Evolutionary conservation across 2,113 vertebrate species (phyloP).

Genomic region (Lophochroa leadbeateri): DNA sequence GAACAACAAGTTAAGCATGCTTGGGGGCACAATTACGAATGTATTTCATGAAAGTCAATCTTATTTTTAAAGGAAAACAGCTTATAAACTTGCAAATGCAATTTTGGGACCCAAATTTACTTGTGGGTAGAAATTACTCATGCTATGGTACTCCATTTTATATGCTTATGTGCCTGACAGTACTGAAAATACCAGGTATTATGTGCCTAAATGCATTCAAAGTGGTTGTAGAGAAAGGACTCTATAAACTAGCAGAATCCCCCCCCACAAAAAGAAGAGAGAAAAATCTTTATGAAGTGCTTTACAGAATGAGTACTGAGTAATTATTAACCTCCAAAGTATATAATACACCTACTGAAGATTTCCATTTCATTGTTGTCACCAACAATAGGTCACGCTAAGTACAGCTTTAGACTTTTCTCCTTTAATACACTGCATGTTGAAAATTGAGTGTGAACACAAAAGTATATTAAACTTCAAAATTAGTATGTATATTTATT

Average conservation of each 20-base stretch:
- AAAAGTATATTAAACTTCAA: neutral
- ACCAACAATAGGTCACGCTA: neutral
- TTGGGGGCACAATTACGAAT: neutral
- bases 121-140: neutral
- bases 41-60: neutral
- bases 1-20: neutral
- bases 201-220: neutral
- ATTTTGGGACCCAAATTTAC: neutral
- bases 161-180: neutral
- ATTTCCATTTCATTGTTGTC: conserved; percentile 10
- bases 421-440: neutral
- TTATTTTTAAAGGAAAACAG: conserved; percentile 12
- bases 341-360: neutral
- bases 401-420: neutral
- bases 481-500: neutral
- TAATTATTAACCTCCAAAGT: neutral
- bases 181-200: neutral
- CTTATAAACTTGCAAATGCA: neutral
- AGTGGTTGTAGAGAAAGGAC: neutral
- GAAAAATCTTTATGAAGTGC: neutral
- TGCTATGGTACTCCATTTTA: neutral
- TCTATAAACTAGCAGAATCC: neutral
- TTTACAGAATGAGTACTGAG: neutral
- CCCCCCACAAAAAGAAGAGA: neutral
- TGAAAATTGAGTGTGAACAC: neutral